phyloP scores from a whole-genome alignment of 2,797 vertebrate species.

The Chanos chanos region DNA sequence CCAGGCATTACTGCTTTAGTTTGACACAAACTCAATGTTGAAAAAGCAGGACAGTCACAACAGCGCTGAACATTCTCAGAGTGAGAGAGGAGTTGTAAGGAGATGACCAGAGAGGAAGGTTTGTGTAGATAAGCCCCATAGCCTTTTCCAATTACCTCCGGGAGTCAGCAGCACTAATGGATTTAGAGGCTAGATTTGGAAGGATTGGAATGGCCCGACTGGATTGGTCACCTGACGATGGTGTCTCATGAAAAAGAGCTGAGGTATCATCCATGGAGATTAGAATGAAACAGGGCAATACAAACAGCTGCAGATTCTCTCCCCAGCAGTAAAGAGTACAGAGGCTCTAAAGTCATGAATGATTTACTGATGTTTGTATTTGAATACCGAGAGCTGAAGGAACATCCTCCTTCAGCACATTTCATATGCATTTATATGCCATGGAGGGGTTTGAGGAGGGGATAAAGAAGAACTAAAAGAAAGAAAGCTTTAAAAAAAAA shows the following conservation, averaged over 20 bases:
- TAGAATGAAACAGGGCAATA: constrained; percentile 12
- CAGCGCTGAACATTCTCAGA: neutral
- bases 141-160: constrained; percentile 25
- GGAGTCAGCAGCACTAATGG: constrained; percentile 17
- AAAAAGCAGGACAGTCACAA: constrained; percentile 13
- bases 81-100: neutral
- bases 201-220: constrained; percentile 34
- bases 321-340: too few relatives aligned
- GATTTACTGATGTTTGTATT: constrained; percentile 42
- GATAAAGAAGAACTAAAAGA: too few relatives aligned
- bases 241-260: constrained; percentile 20
- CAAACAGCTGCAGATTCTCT: too few relatives aligned
- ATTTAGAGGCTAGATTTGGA: constrained; percentile 28
- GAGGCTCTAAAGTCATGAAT: constrained; percentile 67
- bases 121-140: constrained; percentile 24
- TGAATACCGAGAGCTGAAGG: constrained; percentile 15
- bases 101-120: too few relatives aligned
- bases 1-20: too few relatives aligned
- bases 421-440: too few relatives aligned
- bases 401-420: constrained; percentile 10
- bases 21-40: neutral
- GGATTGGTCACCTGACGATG: constrained; percentile 26
- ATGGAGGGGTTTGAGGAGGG: too few relatives aligned
- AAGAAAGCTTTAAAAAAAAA: too few relatives aligned
- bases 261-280: constrained; percentile 18